A percentile compares a stretch with the other conserved stretches of the same genome.
Evolutionary conservation across 2,888 invertebrate species (phyloP).

Genomic region (Geophilus truncorum): DNA sequence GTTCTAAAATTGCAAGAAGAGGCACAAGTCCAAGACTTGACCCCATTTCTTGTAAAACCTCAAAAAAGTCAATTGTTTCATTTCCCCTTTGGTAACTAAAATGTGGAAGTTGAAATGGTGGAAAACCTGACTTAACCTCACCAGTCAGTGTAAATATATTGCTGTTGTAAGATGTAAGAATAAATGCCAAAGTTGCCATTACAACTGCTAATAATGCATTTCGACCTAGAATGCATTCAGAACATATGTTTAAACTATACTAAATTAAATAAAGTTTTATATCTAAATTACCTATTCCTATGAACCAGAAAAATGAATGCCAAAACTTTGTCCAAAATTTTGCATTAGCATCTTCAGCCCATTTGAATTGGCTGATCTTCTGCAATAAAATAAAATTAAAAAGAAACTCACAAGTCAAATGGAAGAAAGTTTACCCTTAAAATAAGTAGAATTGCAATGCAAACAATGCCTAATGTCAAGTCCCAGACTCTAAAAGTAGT

Average conservation of each 20-base stretch:
- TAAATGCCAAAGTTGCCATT: conserved; percentile 62
- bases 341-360: not conserved
- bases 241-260: too few relatives aligned
- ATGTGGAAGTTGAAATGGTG: conserved; percentile 39
- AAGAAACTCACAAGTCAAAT: too few relatives aligned
- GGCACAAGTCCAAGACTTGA: conserved; percentile 81
- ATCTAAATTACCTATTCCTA: not conserved
- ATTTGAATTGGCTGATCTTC: not conserved
- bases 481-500: conserved; percentile 56
- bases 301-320: not conserved
- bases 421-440: conserved; percentile 77
- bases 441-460: conserved; percentile 66
- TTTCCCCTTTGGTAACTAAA: conserved; percentile 35
- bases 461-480: conserved; percentile 63
- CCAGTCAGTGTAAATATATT: conserved; percentile 40
- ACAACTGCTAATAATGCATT: conserved; percentile 70
- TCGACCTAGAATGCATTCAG: too few relatives aligned
- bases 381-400: too few relatives aligned
- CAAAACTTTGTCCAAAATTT: not conserved
- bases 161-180: conserved; percentile 45
- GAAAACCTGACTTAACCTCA: conserved; percentile 41
- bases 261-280: not conserved
- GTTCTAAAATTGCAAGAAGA: conserved; percentile 79
- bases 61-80: conserved; percentile 16
- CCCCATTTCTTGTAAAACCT: conserved; percentile 58